These are phyloP conservation scores for Acrobeloides nanus DNA, from an alignment of 2,888 invertebrate species.

Conservation along the genomic window DNA sequence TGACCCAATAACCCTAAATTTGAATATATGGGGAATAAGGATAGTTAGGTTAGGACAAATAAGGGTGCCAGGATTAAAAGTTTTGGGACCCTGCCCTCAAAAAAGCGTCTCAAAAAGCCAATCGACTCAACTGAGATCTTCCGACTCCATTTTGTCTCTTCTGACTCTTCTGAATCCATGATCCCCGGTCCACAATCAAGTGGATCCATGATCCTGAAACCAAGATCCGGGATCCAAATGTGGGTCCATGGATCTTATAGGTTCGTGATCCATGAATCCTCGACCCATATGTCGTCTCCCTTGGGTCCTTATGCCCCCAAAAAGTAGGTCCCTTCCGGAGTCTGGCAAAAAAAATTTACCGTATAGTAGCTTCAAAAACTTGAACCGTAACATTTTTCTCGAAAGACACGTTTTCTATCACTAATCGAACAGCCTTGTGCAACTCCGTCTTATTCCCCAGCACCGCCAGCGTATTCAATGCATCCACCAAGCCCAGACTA, in stretches of 20 bases:
- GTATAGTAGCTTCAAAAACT: conserved; percentile 65
- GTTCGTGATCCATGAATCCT: neutral
- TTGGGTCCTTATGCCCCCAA: neutral
- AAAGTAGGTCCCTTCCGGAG: neutral
- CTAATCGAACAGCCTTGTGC: conserved; percentile 60
- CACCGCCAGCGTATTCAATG: conserved; percentile 62
- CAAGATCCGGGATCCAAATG: neutral
- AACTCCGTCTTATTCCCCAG: conserved; percentile 58
- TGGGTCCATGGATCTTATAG: neutral
- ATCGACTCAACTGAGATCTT: neutral
- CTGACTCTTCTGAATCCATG: too few relatives aligned
- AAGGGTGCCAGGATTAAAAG: neutral
- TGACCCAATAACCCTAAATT: conserved; percentile 62
- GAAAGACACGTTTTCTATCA: conserved; percentile 62
- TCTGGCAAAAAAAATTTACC: conserved; percentile 52
- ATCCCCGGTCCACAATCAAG: too few relatives aligned
- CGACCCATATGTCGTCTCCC: neutral
- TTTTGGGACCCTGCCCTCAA: neutral
- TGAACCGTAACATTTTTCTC: conserved; percentile 63
- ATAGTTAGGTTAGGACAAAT: neutral
- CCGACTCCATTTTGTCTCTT: too few relatives aligned
- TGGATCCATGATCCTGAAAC: too few relatives aligned
- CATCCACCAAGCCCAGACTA: conserved; percentile 61
- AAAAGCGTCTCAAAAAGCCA: conserved; percentile 3
- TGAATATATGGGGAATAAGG: neutral